Evolutionary conservation across 92 coral and sea anemone species (phyloP).

Genomic region (Palythoa heliodiscus): DNA sequence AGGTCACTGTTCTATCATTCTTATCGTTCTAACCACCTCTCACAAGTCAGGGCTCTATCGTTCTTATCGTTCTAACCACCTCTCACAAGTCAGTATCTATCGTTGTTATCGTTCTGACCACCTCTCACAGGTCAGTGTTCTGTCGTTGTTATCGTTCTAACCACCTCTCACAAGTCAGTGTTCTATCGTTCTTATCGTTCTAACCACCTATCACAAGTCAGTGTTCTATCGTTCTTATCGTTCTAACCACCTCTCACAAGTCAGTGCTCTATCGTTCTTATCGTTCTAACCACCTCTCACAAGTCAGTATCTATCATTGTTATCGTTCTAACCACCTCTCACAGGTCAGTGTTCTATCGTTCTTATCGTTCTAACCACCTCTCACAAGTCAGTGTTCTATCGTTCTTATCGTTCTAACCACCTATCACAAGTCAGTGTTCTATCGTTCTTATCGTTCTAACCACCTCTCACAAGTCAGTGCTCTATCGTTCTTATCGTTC

Average conservation of each 20-base stretch:
- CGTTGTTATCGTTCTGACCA: conserved; percentile 99
- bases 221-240: conserved; percentile 99
- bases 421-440: conserved; percentile 80
- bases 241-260: conserved; percentile 50
- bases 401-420: conserved; percentile 97
- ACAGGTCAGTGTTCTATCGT: conserved; percentile 96
- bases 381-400: conserved; percentile 88
- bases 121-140: conserved; percentile 81
- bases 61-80: conserved; percentile 85
- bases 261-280: conserved; percentile 98
- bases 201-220: conserved; percentile 65
- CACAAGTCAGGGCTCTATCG: conserved; percentile 94
- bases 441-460: conserved; percentile 98
- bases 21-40: conserved; percentile 70
- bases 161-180: conserved; percentile 72
- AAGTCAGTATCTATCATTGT: conserved; percentile 97
- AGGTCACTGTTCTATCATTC: conserved; percentile 98
- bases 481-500: conserved; percentile 98
- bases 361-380: conserved; percentile 85
- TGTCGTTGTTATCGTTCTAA: conserved; percentile 97
- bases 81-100: conserved; percentile 85
- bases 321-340: conserved; percentile 70
- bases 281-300: conserved; percentile 55
- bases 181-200: conserved; percentile 98
- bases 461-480: conserved; percentile 72